A percentile compares a stretch with the other conserved stretches of the same genome.
These are phyloP conservation scores for Chroicocephalus ridibundus DNA, from an alignment of 2,113 vertebrate genomes.

Conservation along the genomic window DNA sequence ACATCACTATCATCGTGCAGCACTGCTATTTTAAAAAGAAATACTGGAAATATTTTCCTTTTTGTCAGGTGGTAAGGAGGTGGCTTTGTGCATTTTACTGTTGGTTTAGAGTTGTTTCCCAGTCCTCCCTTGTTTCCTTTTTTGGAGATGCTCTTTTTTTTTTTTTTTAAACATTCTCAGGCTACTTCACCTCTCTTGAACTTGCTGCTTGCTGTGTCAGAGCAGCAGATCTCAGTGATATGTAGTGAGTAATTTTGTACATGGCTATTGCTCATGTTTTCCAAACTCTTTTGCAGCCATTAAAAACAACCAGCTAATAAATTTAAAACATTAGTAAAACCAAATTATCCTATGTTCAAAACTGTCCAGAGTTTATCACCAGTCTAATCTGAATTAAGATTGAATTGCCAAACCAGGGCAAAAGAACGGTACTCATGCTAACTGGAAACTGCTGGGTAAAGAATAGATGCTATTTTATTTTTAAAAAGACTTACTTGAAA, in stretches of 20 bases:
- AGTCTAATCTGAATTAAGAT: background rate
- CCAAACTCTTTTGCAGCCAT: background rate
- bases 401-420: background rate
- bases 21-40: background rate
- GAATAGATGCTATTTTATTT: background rate
- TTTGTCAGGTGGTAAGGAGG: background rate
- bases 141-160: background rate
- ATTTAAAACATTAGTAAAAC: background rate
- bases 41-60: background rate
- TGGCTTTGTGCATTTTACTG: background rate
- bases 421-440: background rate
- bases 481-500: background rate
- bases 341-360: background rate
- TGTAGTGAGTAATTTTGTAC: background rate
- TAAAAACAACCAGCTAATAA: background rate
- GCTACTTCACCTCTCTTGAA: slow-evolving; percentile 16
- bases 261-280: slow-evolving; percentile 9
- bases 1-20: background rate
- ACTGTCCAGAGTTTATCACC: background rate
- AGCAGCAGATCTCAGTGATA: background rate
- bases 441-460: background rate
- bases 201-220: background rate
- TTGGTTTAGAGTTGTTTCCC: background rate
- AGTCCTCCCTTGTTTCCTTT: background rate
- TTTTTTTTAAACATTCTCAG: background rate